phyloP scores from a whole-genome alignment of 1,140 invertebrate species.

The Eumaeus atala region DNA sequence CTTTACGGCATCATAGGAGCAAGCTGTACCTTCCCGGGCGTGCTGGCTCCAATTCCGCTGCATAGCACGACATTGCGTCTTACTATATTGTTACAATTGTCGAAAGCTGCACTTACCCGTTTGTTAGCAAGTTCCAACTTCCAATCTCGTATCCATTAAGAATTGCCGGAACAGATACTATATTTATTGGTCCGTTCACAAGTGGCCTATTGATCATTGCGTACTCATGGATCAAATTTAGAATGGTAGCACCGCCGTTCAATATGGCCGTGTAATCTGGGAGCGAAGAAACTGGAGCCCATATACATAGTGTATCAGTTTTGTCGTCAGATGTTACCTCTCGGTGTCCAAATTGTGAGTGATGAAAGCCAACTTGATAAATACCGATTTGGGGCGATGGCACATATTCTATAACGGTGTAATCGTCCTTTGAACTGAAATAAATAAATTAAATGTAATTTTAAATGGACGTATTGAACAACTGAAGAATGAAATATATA shows the following conservation, averaged over 20 bases:
- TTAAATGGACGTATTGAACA: too few relatives aligned
- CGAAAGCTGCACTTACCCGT: slow-evolving; percentile 37
- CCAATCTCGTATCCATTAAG: slow-evolving; percentile 52
- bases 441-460: too few relatives aligned
- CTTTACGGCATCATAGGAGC: too few relatives aligned
- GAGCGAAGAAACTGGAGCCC: slow-evolving; percentile 41
- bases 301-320: slow-evolving; percentile 48
- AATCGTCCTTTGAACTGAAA: slow-evolving; percentile 40
- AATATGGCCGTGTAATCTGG: slow-evolving; percentile 42
- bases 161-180: slow-evolving; percentile 45
- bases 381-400: slow-evolving; percentile 52
- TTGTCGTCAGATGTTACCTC: slow-evolving; percentile 26
- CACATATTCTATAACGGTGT: slow-evolving; percentile 43
- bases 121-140: slow-evolving; percentile 61
- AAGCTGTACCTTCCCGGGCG: too few relatives aligned
- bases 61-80: too few relatives aligned
- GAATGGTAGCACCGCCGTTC: slow-evolving; percentile 40
- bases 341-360: slow-evolving; percentile 40
- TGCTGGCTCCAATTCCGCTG: too few relatives aligned
- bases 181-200: slow-evolving; percentile 52
- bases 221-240: slow-evolving; percentile 50
- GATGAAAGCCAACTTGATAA: slow-evolving; percentile 54
- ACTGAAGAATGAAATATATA: too few relatives aligned
- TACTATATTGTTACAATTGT: not conserved
- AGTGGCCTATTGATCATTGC: slow-evolving; percentile 38